Percentiles rank a stretch among this genome's conserved stretches.
Conservation (phyloP, 2,113 vertebrate species). For the Callipepla californica region DNA sequence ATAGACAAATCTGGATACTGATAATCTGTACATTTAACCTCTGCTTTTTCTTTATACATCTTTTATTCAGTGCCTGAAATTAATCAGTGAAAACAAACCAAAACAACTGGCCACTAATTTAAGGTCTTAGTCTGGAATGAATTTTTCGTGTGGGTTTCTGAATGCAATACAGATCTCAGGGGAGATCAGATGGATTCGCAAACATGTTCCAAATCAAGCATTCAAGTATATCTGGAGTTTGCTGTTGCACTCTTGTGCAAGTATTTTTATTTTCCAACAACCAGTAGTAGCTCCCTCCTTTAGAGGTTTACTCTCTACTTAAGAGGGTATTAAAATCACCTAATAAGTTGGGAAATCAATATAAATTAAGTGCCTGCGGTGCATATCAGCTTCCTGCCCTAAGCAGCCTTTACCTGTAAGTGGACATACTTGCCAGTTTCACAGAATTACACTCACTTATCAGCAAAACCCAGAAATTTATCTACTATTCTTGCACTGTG, state of each 20-base stretch:
- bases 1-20: slow-evolving; percentile 75
- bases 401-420: slow-evolving; percentile 50
- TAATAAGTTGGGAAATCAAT: slow-evolving; percentile 65
- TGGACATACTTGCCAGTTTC: slow-evolving; percentile 64
- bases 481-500: slow-evolving; percentile 68
- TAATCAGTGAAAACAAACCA: neutral
- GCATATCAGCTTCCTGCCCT: slow-evolving; percentile 52
- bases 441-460: slow-evolving; percentile 69
- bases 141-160: slow-evolving; percentile 10
- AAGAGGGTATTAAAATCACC: slow-evolving; percentile 55
- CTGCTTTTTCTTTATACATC: slow-evolving; percentile 70
- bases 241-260: slow-evolving; percentile 47
- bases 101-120: slow-evolving; percentile 27
- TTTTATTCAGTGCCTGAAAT: slow-evolving; percentile 72
- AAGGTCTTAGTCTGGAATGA: neutral
- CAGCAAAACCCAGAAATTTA: slow-evolving; percentile 66
- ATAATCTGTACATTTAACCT: slow-evolving; percentile 80
- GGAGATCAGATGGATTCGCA: neutral
- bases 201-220: slow-evolving; percentile 28
- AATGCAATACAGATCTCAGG: slow-evolving; percentile 20
- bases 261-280: slow-evolving; percentile 56
- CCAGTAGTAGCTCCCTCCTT: neutral
- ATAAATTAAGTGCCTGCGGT: slow-evolving; percentile 75
- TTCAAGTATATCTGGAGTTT: slow-evolving; percentile 33
- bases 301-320: slow-evolving; percentile 32